Base-by-base conservation (phyloP, 64 coral and sea anemone species). In the Montipora efflorescens region DNA sequence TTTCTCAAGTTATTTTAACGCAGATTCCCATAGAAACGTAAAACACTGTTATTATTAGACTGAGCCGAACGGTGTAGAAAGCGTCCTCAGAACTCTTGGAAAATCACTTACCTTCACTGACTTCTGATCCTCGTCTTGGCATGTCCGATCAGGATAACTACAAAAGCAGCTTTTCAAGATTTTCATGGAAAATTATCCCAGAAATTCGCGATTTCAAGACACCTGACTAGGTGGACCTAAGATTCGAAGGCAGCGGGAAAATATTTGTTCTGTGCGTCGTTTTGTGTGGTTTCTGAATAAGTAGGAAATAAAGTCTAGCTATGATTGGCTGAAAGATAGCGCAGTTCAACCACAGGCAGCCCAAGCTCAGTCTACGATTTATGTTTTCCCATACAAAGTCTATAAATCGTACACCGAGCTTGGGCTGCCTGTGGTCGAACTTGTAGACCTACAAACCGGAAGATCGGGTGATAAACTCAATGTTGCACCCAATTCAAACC, bases 391-490 rank as follows among this genome's bases (percentile, higher is more conserved):
- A 23, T 23, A 23, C 22, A 23, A 23, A 23, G 22, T 23, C 22
- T 23, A 23, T 23, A 23, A 23, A 23, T 23, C 22, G 22, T 23
- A 23, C 22, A 23, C 22, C 22, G 22, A 23, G 22, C 22, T 23
- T 23, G 22, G 22, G 22, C 22, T 23, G 22, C 22, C 22, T 23
- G 22, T 23, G 22, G 22, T 23, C n/a, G 0, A 23, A 23, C 16
- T 82, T 86, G 82, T 86, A 86, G 62, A 36, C 62, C 15, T 86
- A 62, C 82, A 86, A 86, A 70, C 2, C 64, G 82, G 82, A 86
- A 86, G 62, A 4, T 23, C 22, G 22, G 22, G 22, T 55, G 6
- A 47, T 85, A 71, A 86, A 71, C 3, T 47, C 22, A 0, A 23
- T 23, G 22, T 23, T 47, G 5, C 0, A 23, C 22, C 22, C 22